Conservation (phyloP, 2,113 vertebrate species). For the Apus apus region DNA sequence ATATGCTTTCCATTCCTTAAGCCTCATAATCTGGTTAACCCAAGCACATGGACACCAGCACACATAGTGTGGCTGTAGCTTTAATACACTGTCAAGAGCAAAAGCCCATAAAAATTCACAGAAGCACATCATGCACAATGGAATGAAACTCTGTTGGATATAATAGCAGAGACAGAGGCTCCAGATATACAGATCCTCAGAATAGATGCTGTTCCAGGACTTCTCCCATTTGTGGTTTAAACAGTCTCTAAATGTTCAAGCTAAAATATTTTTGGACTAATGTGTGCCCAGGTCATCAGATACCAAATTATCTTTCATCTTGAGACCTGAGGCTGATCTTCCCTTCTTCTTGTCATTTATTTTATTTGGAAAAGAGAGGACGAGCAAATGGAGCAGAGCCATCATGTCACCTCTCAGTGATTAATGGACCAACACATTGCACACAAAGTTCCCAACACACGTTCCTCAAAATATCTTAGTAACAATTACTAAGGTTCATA, state of each 20-base stretch:
- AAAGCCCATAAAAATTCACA: neutral
- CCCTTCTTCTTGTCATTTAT: neutral
- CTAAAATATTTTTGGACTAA: neutral
- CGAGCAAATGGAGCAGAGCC: neutral
- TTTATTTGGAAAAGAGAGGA: neutral
- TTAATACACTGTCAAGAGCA: neutral
- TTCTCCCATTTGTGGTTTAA: neutral
- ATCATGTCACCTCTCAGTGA: rapidly evolving
- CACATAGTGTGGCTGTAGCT: neutral
- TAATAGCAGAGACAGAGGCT: neutral
- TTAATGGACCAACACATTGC: neutral
- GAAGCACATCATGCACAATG: neutral
- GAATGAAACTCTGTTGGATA: neutral
- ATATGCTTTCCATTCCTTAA: neutral
- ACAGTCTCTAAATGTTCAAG: neutral
- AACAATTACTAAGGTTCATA: neutral
- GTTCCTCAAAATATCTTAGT: neutral
- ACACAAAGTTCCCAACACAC: neutral
- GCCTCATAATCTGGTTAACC: neutral
- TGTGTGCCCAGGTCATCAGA: neutral
- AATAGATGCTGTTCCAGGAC: neutral
- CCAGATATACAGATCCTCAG: neutral
- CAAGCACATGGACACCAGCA: neutral
- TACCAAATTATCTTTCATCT: neutral
- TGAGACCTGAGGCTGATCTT: neutral